Evolutionary conservation across 2,888 invertebrate genomes (phyloP), one percentile per base, ranked within the genome.

Genomic region (Beris morrisii): DNA sequence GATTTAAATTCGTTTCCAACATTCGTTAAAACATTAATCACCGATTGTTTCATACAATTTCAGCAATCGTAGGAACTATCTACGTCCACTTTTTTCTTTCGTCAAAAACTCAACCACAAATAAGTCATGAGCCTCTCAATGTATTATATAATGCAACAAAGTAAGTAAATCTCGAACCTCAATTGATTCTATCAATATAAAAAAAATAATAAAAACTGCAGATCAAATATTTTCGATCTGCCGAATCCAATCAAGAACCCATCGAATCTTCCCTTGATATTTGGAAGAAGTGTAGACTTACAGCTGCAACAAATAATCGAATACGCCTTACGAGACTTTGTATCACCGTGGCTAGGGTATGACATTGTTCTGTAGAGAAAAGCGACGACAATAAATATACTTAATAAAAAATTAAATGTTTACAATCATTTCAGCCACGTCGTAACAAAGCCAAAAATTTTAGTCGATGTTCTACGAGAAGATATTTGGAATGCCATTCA

Each of bases 401-500:
- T 22, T 22, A 22, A 22, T 22, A 22, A 22, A 38, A 38, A n/a
- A n/a, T n/a, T n/a, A 32, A 38, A 38, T 9, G 1, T 38, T 38
- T 38, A 32, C 83, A 77, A 84, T 61, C 61, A 66, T 71, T 68
- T 5, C 54, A 81, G 82, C 50, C 86, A 88, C 69, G 81, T 90
- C n/a, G 85, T 88, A 5, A 85, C 87, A 67, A 86, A 86, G 74
- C 86, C 89, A 0, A 87, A 88, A 70, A 82, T 86, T 56, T 83
- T 88, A 61, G 84, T 85, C 69, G 86, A 84, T 72, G 86, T 85
- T 71, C 86, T 88, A 73, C 90, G 91, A 71, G 91, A 91, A 74
- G 93, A 95, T 78, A 80, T 92, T 58, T 93, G 94, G 93, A 87
- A 88, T 70, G 89, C 89, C 28, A 85, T 93, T 71, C 89, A 87